Conservation (phyloP, 2,113 vertebrate species). For the Tapirus terrestris region DNA sequence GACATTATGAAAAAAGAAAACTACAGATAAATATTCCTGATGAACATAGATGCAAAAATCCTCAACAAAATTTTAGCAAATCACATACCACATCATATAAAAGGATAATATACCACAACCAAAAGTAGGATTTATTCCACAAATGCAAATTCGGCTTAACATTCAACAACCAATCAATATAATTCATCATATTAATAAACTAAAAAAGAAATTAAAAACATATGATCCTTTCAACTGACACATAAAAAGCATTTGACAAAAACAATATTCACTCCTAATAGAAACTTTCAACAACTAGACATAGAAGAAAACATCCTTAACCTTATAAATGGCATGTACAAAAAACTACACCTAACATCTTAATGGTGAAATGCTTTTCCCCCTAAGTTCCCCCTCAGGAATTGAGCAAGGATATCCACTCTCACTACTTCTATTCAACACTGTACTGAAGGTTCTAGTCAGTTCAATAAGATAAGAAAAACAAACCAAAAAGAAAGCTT, state of each 20-base stretch:
- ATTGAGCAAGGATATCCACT: not conserved
- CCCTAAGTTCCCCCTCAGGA: not conserved
- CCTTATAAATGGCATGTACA: not conserved
- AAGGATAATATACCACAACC: not conserved
- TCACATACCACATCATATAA: not conserved
- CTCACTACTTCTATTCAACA: not conserved
- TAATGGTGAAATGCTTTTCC: not conserved
- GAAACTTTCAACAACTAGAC: conserved; percentile 32
- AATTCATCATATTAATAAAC: not conserved
- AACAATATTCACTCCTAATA: not conserved
- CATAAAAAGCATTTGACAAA: not conserved
- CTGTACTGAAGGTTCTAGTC: not conserved
- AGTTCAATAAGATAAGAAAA: not conserved
- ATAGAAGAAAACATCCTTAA: not conserved
- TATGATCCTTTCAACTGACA: not conserved
- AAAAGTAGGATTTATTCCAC: not conserved
- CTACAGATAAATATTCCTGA: not conserved
- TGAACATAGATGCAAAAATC: conserved; percentile 4
- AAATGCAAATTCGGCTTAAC: not conserved
- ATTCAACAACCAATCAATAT: not conserved
- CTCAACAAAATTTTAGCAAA: not conserved
- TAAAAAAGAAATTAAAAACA: not conserved
- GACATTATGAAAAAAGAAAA: not conserved
- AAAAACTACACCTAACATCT: not conserved
- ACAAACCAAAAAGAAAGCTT: not conserved